A percentile compares a stretch with the other conserved stretches of the same genome.
Conservation (phyloP, 2,797 vertebrate genomes). For the Rhynchotus rufescens region DNA sequence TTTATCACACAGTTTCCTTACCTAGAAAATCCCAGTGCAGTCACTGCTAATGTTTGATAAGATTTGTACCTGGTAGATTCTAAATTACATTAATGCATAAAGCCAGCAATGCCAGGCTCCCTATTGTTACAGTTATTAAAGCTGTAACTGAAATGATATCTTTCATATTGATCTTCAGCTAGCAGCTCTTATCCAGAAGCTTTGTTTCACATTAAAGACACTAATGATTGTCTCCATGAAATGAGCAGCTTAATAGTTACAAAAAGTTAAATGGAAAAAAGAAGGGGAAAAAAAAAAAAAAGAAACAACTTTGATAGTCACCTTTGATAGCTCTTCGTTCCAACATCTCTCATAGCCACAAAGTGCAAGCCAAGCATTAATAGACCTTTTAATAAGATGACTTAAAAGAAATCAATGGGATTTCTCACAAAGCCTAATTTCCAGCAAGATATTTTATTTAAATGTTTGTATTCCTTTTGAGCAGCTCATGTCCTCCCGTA, state of each 20-base stretch:
- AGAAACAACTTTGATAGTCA: conserved; percentile 63
- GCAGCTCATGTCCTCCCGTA: neutral
- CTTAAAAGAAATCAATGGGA: conserved; percentile 59
- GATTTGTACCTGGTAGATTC: conserved; percentile 81
- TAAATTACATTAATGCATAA: conserved; percentile 81
- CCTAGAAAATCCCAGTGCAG: conserved; percentile 69
- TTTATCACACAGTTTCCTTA: conserved; percentile 71
- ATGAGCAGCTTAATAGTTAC: conserved; percentile 76
- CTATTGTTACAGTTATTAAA: conserved; percentile 82
- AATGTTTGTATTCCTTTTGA: conserved; percentile 53
- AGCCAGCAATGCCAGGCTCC: conserved; percentile 75
- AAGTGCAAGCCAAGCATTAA: conserved; percentile 67
- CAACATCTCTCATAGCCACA: conserved; percentile 61
- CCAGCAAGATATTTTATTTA: conserved; percentile 45
- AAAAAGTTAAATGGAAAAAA: conserved; percentile 72
- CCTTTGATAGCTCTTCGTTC: conserved; percentile 72
- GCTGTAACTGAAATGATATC: conserved; percentile 75
- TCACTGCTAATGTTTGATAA: conserved; percentile 65
- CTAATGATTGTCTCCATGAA: conserved; percentile 79
- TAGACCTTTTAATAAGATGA: conserved; percentile 65
- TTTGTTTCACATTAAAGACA: conserved; percentile 80
- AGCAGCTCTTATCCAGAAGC: conserved; percentile 80
- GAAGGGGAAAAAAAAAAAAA: neutral
- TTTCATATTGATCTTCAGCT: conserved; percentile 81
- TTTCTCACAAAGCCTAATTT: conserved; percentile 60